These are phyloP conservation scores for Drosophila peninsularis DNA, from an alignment of 2,888 invertebrate genomes.

Conservation along the genomic window DNA sequence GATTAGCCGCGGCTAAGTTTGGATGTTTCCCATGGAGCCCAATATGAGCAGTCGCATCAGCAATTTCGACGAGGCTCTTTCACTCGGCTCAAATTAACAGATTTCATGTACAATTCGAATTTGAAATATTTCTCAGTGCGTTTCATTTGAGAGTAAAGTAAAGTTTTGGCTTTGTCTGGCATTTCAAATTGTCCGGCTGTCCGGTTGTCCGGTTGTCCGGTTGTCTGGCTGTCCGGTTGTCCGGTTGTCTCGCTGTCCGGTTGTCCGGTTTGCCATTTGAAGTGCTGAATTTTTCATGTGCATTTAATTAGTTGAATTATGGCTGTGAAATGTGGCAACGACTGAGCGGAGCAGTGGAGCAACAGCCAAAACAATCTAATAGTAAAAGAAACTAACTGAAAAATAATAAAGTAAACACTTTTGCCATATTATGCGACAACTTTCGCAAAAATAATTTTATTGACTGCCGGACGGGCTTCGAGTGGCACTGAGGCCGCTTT, in stretches of 20 bases:
- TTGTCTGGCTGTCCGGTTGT: conserved; percentile 14
- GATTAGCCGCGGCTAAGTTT: conserved; percentile 47
- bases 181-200: conserved; percentile 41
- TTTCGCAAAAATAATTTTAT: conserved; percentile 73
- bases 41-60: conserved; percentile 24
- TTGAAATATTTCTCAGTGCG: conserved; percentile 72
- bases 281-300: conserved; percentile 81
- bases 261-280: conserved; percentile 73
- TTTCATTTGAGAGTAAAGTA: conserved; percentile 41
- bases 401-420: conserved; percentile 72
- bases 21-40: conserved; percentile 56
- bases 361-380: conserved; percentile 68
- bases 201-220: conserved; percentile 16
- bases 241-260: conserved; percentile 34
- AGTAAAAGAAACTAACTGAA: conserved; percentile 68
- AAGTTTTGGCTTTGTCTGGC: conserved; percentile 44
- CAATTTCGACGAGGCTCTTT: conserved; percentile 51
- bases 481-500: conserved; percentile 6
- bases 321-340: conserved; percentile 75
- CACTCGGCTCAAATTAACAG: conserved; percentile 50
- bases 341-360: conserved; percentile 41
- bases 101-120: conserved; percentile 59
- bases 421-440: conserved; percentile 80
- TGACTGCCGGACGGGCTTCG: conserved; percentile 44
- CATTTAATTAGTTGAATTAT: conserved; percentile 81